Conservation (phyloP, 2,797 vertebrate genomes). For the Knipowitschia caucasica region DNA sequence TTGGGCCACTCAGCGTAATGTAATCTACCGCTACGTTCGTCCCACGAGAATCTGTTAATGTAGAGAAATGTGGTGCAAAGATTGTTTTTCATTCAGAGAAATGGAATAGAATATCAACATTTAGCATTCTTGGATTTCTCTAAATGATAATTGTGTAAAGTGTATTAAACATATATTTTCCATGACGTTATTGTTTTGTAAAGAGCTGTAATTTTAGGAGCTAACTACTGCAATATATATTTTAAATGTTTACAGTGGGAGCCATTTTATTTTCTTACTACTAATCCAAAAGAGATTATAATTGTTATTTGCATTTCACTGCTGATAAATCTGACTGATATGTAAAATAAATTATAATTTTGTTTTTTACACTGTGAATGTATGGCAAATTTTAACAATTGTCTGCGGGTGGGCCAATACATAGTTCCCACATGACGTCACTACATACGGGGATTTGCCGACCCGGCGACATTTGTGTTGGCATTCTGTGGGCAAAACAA, state of each 20-base stretch:
- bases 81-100: background rate
- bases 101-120: background rate
- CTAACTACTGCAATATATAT: background rate
- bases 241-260: conserved; percentile 3
- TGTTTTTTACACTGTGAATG: conserved; percentile 30
- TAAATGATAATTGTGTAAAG: background rate
- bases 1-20: no score
- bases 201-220: background rate
- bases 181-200: background rate
- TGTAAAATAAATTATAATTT: conserved; percentile 21
- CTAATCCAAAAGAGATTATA: conserved; percentile 33
- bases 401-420: conserved; percentile 54
- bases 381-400: background rate
- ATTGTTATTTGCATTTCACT: conserved; percentile 17
- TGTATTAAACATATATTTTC: no score
- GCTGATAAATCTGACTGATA: conserved; percentile 23
- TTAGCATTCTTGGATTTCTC: background rate
- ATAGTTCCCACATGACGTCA: no score
- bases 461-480: no score
- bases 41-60: no score
- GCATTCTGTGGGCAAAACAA: no score
- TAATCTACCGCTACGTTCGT: no score
- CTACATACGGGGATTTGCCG: no score
- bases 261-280: conserved; percentile 18
- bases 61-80: background rate